Percentiles rank a stretch among this genome's conserved stretches.
phyloP scores from a whole-genome alignment of 2,888 invertebrate genomes.

The Drosophila stalkeri region DNA sequence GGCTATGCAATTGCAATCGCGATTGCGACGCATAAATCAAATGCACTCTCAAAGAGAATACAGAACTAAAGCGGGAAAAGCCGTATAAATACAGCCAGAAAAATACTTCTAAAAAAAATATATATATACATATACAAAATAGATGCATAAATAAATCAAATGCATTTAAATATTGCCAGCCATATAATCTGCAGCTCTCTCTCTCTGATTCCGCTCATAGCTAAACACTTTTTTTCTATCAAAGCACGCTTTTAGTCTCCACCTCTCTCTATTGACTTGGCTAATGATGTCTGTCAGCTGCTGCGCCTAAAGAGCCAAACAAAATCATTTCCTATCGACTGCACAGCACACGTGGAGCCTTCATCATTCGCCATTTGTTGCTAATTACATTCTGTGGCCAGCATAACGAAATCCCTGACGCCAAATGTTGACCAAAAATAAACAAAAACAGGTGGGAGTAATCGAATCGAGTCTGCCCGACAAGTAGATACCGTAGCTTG shows the following conservation, averaged over 20 bases:
- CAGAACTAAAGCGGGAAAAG: not conserved
- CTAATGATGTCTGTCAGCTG: slow-evolving; percentile 35
- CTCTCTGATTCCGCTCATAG: not conserved
- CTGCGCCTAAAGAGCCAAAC: not conserved
- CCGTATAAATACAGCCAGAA: too few relatives aligned
- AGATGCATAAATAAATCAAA: not conserved
- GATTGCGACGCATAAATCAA: slow-evolving; percentile 63
- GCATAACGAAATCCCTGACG: slow-evolving; percentile 73
- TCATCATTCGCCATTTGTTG: slow-evolving; percentile 70
- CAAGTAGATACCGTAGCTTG: not conserved
- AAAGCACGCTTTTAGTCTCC: too few relatives aligned
- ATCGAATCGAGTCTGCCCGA: not conserved
- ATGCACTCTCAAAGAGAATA: slow-evolving; percentile 39
- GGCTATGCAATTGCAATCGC: slow-evolving; percentile 24
- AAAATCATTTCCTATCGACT: not conserved
- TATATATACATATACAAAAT: not conserved
- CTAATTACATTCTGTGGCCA: slow-evolving; percentile 79
- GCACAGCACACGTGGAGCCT: slow-evolving; percentile 8
- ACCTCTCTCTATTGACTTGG: not conserved
- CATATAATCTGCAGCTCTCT: not conserved
- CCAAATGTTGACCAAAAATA: slow-evolving; percentile 23
- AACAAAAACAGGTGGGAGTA: not conserved
- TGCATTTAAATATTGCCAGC: slow-evolving; percentile 37
- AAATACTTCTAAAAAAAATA: not conserved
- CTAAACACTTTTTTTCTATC: not conserved